Evolutionary conservation across 2,888 invertebrate genomes (phyloP).

Genomic region (Sarcophaga carnaria): DNA sequence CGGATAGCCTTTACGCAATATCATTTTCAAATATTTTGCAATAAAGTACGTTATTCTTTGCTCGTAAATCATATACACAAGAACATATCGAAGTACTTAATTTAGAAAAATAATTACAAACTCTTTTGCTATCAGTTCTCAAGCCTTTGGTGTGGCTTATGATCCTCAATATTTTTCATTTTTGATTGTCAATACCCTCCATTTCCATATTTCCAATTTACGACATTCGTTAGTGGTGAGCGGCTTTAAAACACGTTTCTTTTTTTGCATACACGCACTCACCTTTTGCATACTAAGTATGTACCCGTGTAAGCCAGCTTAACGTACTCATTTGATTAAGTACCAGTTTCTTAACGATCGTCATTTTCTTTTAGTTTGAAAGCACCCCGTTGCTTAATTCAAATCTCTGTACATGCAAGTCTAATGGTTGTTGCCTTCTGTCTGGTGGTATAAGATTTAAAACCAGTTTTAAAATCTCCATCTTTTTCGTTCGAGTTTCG

Average conservation of each 20-base stretch:
- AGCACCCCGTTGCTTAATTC: background rate
- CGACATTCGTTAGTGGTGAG: background rate
- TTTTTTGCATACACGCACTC: slow-evolving; percentile 53
- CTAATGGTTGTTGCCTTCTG: background rate
- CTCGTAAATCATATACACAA: no score
- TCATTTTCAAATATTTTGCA: no score
- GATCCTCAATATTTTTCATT: no score
- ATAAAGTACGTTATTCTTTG: no score
- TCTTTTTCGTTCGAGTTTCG: slow-evolving; percentile 50
- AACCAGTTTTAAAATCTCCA: slow-evolving; percentile 65
- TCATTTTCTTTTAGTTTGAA: slow-evolving; percentile 37
- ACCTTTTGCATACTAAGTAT: background rate
- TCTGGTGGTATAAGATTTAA: background rate
- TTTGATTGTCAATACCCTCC: slow-evolving; percentile 20
- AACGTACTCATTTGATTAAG: background rate
- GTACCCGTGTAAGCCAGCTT: background rate
- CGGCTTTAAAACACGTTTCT: slow-evolving; percentile 47
- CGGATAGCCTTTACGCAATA: no score
- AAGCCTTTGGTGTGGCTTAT: no score
- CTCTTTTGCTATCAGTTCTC: no score
- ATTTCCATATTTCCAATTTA: background rate
- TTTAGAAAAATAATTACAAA: no score
- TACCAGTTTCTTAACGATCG: slow-evolving; percentile 36
- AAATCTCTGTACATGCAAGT: background rate
- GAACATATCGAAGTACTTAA: no score